Evolutionary conservation across 2,113 vertebrate species (phyloP).

Genomic region (Atherinomorus stipes): DNA sequence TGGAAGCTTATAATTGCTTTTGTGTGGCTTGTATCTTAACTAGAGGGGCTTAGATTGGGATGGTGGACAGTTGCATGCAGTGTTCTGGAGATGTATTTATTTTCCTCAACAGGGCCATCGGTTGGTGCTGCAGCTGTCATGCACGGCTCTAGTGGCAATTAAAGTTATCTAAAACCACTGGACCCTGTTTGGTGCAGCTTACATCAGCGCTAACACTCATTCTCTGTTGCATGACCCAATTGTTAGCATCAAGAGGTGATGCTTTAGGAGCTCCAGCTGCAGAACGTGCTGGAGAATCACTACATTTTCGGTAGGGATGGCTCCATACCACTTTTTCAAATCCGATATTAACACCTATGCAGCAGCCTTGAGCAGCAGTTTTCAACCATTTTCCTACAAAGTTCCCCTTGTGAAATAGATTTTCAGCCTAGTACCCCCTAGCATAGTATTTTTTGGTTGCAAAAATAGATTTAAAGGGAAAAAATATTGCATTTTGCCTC

Average conservation of each 20-base stretch:
- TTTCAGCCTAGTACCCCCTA: too few species aligned
- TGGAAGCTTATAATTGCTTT: constrained; percentile 26
- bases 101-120: not conserved
- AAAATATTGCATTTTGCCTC: too few species aligned
- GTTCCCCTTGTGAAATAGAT: too few species aligned
- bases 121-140: not conserved
- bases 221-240: not conserved
- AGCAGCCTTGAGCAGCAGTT: too few species aligned
- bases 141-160: not conserved
- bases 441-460: too few species aligned
- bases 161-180: too few species aligned
- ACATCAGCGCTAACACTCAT: not conserved
- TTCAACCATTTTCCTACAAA: too few species aligned
- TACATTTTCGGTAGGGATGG: too few species aligned
- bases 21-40: constrained; percentile 1
- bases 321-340: too few species aligned
- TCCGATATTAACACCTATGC: too few species aligned
- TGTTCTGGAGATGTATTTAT: not conserved
- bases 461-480: too few species aligned
- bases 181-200: not conserved
- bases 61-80: not conserved
- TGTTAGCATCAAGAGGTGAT: not conserved
- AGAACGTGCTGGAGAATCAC: not conserved
- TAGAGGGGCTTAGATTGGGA: not conserved
- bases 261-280: not conserved